phyloP scores from a whole-genome alignment of 2,888 invertebrate genomes.

The Scaptomyza flava region DNA sequence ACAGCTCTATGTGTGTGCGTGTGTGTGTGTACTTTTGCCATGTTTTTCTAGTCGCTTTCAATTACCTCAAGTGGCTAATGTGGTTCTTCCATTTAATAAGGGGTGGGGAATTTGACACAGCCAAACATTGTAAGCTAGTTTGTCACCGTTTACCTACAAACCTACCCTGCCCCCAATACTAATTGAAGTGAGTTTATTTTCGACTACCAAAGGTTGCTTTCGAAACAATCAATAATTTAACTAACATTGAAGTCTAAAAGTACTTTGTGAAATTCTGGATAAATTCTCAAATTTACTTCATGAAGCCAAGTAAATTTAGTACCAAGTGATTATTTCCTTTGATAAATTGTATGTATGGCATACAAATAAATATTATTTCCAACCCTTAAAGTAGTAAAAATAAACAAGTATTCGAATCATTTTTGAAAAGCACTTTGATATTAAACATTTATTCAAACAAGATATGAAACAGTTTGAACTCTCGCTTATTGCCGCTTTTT shows the following conservation, averaged over 20 bases:
- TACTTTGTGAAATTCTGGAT: background rate
- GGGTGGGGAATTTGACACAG: slow-evolving; percentile 52
- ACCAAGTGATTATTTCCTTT: too few species aligned
- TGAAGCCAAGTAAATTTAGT: too few species aligned
- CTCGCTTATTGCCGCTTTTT: too few species aligned
- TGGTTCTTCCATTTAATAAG: slow-evolving; percentile 79
- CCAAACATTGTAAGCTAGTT: slow-evolving; percentile 69
- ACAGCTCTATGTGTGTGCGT: background rate
- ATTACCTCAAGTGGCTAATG: slow-evolving; percentile 76
- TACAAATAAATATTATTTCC: too few species aligned
- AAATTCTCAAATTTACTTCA: too few species aligned
- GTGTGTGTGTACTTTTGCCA: slow-evolving; percentile 28
- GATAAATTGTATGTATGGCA: too few species aligned
- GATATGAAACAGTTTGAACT: too few species aligned
- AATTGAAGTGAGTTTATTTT: slow-evolving; percentile 64
- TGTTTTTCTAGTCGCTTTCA: slow-evolving; percentile 64
- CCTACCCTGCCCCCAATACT: slow-evolving; percentile 31
- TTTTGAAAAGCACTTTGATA: too few species aligned
- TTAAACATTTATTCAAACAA: too few species aligned
- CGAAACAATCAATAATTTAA: background rate
- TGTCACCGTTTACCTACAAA: slow-evolving; percentile 32
- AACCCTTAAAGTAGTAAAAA: too few species aligned
- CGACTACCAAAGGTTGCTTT: slow-evolving; percentile 57
- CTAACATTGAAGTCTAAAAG: background rate
- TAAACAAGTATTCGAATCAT: too few species aligned